Evolutionary conservation across 2,113 vertebrate species (phyloP).

Genomic region (Vimba vimba): DNA sequence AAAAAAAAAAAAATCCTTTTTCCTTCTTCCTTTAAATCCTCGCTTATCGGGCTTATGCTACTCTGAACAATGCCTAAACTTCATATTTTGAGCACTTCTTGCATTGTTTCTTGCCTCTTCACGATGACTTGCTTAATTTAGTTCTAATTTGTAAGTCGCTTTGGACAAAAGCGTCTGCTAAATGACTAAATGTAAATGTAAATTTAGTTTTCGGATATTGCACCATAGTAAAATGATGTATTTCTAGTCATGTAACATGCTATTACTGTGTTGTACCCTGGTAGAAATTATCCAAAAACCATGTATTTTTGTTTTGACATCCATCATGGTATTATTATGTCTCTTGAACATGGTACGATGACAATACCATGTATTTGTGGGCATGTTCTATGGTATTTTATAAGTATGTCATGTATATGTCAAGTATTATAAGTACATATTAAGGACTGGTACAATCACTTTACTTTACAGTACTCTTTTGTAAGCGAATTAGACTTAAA

Average conservation of each 20-base stretch:
- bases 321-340: not conserved
- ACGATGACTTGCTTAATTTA: too few species aligned
- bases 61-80: too few species aligned
- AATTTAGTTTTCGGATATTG: not conserved
- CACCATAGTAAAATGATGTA: not conserved
- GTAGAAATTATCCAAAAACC: not conserved
- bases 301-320: not conserved
- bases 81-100: too few species aligned
- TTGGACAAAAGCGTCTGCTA: too few species aligned
- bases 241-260: not conserved
- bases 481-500: not conserved
- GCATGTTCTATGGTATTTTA: not conserved
- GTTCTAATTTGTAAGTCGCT: too few species aligned
- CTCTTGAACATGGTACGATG: not conserved
- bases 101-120: too few species aligned
- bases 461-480: not conserved
- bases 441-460: not conserved
- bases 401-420: not conserved
- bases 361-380: not conserved
- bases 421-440: too few species aligned
- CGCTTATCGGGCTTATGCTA: too few species aligned
- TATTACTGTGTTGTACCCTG: not conserved
- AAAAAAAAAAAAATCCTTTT: too few species aligned
- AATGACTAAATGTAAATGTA: too few species aligned
- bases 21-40: too few species aligned